These are phyloP conservation scores for Invenusta paracnida DNA, from an alignment of 2,888 invertebrate genomes.

Conservation along the genomic window DNA sequence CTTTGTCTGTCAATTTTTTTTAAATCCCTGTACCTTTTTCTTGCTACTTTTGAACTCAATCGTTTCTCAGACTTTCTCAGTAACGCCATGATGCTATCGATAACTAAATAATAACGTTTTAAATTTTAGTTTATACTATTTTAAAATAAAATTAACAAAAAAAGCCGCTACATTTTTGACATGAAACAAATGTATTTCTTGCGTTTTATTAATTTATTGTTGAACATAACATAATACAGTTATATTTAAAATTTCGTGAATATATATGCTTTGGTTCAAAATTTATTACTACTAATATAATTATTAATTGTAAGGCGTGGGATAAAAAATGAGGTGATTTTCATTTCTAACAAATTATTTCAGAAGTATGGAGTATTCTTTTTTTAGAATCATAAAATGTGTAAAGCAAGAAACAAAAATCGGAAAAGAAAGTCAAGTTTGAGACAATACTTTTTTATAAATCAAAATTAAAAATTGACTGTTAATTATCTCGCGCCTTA, in stretches of 20 bases:
- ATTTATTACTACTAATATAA: neutral
- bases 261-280: neutral
- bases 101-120: neutral
- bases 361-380: neutral
- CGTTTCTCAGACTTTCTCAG: neutral
- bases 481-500: neutral
- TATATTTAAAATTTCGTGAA: neutral
- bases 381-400: neutral
- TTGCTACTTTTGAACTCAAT: neutral
- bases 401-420: neutral
- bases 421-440: neutral
- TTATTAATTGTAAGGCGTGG: neutral
- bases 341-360: neutral
- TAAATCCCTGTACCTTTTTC: neutral
- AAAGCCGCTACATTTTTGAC: neutral
- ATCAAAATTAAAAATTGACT: neutral
- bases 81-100: neutral
- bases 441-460: neutral
- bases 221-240: neutral
- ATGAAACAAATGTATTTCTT: neutral
- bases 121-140: neutral
- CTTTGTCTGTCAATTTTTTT: neutral
- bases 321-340: neutral
- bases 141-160: neutral
- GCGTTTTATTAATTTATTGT: neutral